Conservation (phyloP, 2,888 invertebrate species). For the Dynastes grantii region DNA sequence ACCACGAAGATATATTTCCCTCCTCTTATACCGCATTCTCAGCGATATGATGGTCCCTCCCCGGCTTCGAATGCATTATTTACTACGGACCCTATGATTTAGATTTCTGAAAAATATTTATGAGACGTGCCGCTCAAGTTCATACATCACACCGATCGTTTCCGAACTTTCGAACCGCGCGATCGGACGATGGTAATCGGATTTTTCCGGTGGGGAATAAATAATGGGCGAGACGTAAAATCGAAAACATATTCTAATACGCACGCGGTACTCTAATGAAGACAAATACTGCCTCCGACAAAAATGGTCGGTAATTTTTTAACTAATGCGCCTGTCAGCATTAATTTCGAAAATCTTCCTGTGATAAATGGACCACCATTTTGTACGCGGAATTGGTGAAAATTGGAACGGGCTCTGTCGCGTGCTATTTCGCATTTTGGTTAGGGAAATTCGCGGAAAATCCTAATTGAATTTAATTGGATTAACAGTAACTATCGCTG, state of each 20-base stretch:
- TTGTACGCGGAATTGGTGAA: conserved; percentile 8
- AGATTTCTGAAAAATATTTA: too few species aligned
- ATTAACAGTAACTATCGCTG: too few species aligned
- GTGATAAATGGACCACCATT: conserved; percentile 29
- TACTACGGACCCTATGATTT: too few species aligned
- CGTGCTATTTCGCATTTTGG: neutral
- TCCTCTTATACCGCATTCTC: too few species aligned
- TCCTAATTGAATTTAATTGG: neutral
- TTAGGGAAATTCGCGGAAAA: neutral
- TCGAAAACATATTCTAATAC: conserved; percentile 16
- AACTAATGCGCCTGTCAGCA: conserved; percentile 45
- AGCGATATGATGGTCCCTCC: too few species aligned
- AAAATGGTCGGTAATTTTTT: conserved; percentile 39
- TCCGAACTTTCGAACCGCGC: too few species aligned
- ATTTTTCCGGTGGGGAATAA: conserved; percentile 14
- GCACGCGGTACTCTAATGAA: conserved; percentile 38
- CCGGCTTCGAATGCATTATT: too few species aligned
- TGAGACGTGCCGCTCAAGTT: too few species aligned
- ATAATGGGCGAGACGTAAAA: conserved; percentile 1
- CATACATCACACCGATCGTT: too few species aligned
- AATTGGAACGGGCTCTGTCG: neutral
- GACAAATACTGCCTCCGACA: conserved; percentile 30
- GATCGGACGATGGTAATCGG: conserved; percentile 1
- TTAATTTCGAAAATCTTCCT: conserved; percentile 41
- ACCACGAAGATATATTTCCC: too few species aligned